These are phyloP conservation scores for Porites evermanni DNA, from an alignment of 92 coral and sea anemone genomes.

Conservation along the genomic window DNA sequence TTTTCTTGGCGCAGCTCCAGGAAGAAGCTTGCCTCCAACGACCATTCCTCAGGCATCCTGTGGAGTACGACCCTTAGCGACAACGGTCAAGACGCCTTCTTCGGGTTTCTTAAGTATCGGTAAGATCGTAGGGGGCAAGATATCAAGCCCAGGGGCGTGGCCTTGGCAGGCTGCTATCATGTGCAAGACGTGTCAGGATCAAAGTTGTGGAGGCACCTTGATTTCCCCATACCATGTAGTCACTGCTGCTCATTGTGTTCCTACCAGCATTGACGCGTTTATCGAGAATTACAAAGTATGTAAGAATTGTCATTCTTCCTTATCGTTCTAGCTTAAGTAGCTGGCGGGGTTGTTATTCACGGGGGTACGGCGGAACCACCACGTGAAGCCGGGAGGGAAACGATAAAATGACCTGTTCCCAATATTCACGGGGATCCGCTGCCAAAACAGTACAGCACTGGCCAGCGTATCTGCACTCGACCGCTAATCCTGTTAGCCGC, in stretches of 20 bases:
- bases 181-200: constrained; percentile 49
- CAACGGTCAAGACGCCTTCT: background rate
- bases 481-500: no score
- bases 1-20: background rate
- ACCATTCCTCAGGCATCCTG: constrained; percentile 25
- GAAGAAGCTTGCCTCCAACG: background rate
- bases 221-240: constrained; percentile 54
- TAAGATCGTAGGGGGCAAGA: constrained; percentile 63
- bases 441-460: no score
- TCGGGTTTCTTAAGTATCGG: background rate
- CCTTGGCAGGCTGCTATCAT: constrained; percentile 91
- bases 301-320: background rate
- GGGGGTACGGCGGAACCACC: no score
- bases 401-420: no score
- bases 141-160: constrained; percentile 80
- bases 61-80: constrained; percentile 6
- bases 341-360: no score
- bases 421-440: no score
- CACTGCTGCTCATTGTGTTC: constrained; percentile 59
- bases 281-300: constrained; percentile 42
- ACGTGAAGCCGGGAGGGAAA: no score
- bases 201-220: constrained; percentile 55
- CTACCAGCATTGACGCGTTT: constrained; percentile 12
- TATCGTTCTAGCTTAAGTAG: no score
- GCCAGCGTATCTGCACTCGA: no score